Conservation (phyloP, 2,888 invertebrate species). For the Capitulum mitella region DNA sequence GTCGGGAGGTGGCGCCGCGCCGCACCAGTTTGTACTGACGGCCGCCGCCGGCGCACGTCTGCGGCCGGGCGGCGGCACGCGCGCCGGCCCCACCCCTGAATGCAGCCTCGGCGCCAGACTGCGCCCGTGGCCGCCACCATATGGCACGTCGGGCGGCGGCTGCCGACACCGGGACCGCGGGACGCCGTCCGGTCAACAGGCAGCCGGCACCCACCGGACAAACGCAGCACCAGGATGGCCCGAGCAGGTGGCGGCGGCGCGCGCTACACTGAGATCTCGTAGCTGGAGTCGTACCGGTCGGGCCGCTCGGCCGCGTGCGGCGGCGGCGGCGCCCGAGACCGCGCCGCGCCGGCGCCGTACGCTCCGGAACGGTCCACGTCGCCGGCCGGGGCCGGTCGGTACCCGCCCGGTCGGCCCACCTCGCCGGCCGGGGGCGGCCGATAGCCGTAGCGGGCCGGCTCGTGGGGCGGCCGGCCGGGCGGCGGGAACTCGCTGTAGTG, state of each 20-base stretch:
- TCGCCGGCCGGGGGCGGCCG: background rate
- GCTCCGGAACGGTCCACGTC: background rate
- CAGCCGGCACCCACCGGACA: background rate
- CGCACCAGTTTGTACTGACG: background rate
- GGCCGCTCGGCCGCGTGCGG: background rate
- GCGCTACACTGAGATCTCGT: slow-evolving; percentile 11
- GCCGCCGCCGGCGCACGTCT: background rate
- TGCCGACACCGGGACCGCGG: background rate
- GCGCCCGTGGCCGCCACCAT: background rate
- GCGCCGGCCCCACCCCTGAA: too few relatives aligned
- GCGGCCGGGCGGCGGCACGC: background rate
- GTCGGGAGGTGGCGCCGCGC: background rate
- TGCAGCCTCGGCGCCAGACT: too few relatives aligned
- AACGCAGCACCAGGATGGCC: background rate
- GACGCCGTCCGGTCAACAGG: too few relatives aligned
- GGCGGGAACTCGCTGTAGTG: background rate
- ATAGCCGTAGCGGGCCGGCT: background rate
- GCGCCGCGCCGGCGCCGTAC: background rate
- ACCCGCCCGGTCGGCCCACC: background rate
- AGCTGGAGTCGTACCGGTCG: background rate
- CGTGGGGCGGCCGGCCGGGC: background rate
- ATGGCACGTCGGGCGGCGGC: background rate
- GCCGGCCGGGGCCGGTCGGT: background rate
- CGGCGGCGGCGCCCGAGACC: background rate
- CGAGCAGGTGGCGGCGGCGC: background rate